phyloP scores from a whole-genome alignment of 2,113 vertebrate genomes.

The Planiliza haematocheilus region DNA sequence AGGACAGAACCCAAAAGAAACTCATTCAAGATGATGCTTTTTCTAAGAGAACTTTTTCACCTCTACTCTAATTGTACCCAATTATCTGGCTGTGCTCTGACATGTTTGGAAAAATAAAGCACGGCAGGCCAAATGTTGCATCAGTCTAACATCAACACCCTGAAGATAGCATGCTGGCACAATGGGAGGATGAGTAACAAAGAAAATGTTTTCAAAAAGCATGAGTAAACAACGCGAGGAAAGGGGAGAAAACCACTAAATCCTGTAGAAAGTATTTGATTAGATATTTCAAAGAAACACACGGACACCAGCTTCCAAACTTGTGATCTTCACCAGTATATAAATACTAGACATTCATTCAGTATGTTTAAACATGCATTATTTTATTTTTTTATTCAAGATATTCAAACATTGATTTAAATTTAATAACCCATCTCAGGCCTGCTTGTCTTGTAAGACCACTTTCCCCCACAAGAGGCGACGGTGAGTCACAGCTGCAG shows the following conservation, averaged over 20 bases:
- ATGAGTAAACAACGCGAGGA: constrained; percentile 36
- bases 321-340: not conserved
- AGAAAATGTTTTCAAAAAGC: constrained; percentile 51
- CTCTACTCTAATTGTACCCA: constrained; percentile 54
- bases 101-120: constrained; percentile 62
- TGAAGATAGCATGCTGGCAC: constrained; percentile 64
- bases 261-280: constrained; percentile 47
- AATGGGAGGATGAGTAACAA: constrained; percentile 47
- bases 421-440: no score
- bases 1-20: constrained; percentile 57
- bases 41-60: constrained; percentile 50
- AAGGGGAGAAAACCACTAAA: constrained; percentile 31
- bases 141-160: constrained; percentile 74
- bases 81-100: constrained; percentile 61
- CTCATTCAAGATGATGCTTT: constrained; percentile 44
- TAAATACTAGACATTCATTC: not conserved
- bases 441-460: no score
- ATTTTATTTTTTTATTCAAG: no score
- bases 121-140: constrained; percentile 71
- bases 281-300: constrained; percentile 9
- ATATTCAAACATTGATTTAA: no score
- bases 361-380: no score
- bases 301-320: not conserved
- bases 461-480: no score
- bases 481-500: no score